Evolutionary conservation across 1,140 invertebrate species (phyloP).

Genomic region (Venturia canescens): DNA sequence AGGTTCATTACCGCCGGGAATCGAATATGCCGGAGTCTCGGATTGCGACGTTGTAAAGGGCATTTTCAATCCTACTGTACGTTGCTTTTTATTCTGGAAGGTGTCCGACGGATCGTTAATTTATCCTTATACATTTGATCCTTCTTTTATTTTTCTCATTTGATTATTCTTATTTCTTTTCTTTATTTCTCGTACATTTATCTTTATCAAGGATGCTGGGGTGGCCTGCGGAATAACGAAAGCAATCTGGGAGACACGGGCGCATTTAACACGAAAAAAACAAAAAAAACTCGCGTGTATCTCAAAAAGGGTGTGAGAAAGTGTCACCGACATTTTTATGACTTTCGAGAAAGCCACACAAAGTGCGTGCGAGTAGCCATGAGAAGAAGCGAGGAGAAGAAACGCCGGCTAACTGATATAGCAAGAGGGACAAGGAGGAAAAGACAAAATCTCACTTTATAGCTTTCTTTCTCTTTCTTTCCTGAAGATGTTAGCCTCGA

Average conservation of each 20-base stretch:
- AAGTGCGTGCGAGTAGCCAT: slow-evolving; percentile 15
- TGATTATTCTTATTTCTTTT: background rate
- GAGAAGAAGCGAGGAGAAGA: slow-evolving; percentile 3
- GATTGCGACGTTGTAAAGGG: background rate
- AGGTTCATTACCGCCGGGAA: too few species aligned
- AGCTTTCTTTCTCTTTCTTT: too few species aligned
- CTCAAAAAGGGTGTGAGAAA: slow-evolving; percentile 69
- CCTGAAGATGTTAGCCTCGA: background rate
- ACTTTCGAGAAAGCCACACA: slow-evolving; percentile 42
- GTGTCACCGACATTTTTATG: slow-evolving; percentile 67
- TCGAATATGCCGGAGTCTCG: too few species aligned
- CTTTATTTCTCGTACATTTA: background rate
- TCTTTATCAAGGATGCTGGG: slow-evolving; percentile 7
- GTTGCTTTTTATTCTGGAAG: background rate
- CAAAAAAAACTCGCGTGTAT: slow-evolving; percentile 52
- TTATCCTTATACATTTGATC: background rate
- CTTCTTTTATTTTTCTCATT: too few species aligned
- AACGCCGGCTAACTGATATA: background rate
- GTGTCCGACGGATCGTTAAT: background rate
- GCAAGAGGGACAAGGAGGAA: background rate
- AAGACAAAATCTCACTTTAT: slow-evolving; percentile 19
- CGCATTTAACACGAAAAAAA: slow-evolving; percentile 41
- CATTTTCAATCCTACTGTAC: background rate
- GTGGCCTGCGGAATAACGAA: slow-evolving; percentile 19
- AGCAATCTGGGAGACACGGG: slow-evolving; percentile 30